phyloP scores from a whole-genome alignment of 2,888 invertebrate genomes.

The Pammene fasciana region DNA sequence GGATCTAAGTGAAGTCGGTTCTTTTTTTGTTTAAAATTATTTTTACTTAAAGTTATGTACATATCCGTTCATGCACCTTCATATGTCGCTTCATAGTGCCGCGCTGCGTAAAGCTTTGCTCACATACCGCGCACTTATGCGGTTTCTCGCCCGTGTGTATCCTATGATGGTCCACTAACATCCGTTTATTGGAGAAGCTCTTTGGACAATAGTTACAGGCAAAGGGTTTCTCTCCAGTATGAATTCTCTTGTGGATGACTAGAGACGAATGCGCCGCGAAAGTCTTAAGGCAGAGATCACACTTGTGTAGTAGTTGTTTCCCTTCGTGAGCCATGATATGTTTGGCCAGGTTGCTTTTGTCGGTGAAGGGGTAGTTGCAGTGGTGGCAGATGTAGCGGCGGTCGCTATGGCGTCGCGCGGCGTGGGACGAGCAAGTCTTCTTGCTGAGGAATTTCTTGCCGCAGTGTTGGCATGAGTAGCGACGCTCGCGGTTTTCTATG shows the following conservation, averaged over 20 bases:
- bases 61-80: conserved; percentile 62
- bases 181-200: conserved; percentile 67
- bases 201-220: conserved; percentile 67
- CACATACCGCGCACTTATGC: conserved; percentile 68
- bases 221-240: conserved; percentile 73
- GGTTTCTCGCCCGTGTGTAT: conserved; percentile 77
- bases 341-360: conserved; percentile 70
- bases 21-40: too few species aligned
- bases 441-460: conserved; percentile 74
- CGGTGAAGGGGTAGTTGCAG: conserved; percentile 71
- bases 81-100: conserved; percentile 75
- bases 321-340: conserved; percentile 74
- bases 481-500: conserved; percentile 66
- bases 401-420: conserved; percentile 63
- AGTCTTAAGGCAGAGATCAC: conserved; percentile 71
- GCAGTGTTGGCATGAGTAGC: conserved; percentile 72
- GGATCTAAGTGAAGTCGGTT: too few species aligned
- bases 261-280: conserved; percentile 63
- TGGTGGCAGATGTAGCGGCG: conserved; percentile 70
- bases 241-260: conserved; percentile 72
- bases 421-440: conserved; percentile 62
- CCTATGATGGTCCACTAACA: conserved; percentile 68
- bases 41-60: not conserved
- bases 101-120: conserved; percentile 71
- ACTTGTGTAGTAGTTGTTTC: conserved; percentile 63